Evolutionary conservation across 2,113 vertebrate species (phyloP).

Genomic region (Sakesphorus luctuosus): DNA sequence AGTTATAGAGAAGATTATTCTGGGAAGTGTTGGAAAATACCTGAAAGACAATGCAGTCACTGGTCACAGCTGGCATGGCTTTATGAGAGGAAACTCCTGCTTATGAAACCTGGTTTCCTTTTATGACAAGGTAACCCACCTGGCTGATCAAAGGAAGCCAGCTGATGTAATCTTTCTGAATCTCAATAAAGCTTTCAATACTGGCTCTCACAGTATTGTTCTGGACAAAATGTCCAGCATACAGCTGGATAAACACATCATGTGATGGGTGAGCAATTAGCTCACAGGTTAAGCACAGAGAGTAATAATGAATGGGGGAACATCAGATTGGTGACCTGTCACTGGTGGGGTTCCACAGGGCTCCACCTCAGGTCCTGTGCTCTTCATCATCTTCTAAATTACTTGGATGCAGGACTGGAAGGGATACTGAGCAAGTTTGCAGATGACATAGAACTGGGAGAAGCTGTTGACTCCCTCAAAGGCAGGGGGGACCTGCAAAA

Average conservation of each 20-base stretch:
- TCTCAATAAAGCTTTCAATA: neutral
- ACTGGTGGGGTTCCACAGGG: neutral
- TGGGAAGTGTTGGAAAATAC: neutral
- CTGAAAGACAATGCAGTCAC: neutral
- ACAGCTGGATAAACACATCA: neutral
- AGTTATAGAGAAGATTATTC: neutral
- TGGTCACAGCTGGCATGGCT: neutral
- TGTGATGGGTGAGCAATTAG: neutral
- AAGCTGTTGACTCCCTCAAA: neutral
- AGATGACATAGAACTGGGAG: neutral
- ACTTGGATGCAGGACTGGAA: neutral
- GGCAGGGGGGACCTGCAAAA: neutral
- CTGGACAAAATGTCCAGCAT: neutral
- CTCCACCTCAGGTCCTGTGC: neutral
- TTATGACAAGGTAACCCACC: neutral
- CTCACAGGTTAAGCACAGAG: neutral
- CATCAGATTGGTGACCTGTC: neutral
- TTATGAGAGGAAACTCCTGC: neutral
- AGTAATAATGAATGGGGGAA: neutral
- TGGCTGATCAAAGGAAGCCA: neutral
- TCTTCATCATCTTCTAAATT: neutral
- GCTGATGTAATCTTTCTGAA: neutral
- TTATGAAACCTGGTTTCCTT: neutral
- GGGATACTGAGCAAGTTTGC: neutral
- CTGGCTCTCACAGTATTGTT: neutral